Conservation (phyloP, 2,113 vertebrate genomes). For the Alligator sinensis region DNA sequence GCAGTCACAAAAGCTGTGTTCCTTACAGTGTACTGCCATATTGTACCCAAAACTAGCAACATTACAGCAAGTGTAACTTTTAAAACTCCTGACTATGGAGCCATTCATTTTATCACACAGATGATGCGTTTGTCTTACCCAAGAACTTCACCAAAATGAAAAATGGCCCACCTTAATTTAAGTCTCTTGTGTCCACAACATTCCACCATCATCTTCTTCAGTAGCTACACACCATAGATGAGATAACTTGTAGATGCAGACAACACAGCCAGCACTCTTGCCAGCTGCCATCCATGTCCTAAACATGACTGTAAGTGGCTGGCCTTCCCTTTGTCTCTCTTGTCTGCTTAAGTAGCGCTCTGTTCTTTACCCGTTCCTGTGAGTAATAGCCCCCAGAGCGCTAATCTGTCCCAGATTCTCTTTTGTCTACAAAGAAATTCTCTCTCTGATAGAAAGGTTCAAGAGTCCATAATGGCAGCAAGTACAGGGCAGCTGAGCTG, state of each 20-base stretch:
- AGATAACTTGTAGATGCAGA: neutral
- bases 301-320: neutral
- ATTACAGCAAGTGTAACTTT: neutral
- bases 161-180: neutral
- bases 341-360: neutral
- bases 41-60: neutral
- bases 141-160: neutral
- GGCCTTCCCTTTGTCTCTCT: neutral
- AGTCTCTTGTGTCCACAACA: neutral
- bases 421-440: slow-evolving; percentile 17
- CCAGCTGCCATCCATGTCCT: neutral
- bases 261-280: neutral
- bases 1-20: neutral
- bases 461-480: neutral
- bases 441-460: neutral
- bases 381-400: slow-evolving; percentile 2
- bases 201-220: slow-evolving; percentile 7
- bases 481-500: neutral
- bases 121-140: no score
- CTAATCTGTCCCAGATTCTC: neutral
- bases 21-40: neutral
- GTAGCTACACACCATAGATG: neutral
- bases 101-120: neutral
- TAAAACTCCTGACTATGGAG: neutral
- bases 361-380: slow-evolving; percentile 23